phyloP scores from a whole-genome alignment of 2,888 invertebrate species.

The Azorinus chamasolen region DNA sequence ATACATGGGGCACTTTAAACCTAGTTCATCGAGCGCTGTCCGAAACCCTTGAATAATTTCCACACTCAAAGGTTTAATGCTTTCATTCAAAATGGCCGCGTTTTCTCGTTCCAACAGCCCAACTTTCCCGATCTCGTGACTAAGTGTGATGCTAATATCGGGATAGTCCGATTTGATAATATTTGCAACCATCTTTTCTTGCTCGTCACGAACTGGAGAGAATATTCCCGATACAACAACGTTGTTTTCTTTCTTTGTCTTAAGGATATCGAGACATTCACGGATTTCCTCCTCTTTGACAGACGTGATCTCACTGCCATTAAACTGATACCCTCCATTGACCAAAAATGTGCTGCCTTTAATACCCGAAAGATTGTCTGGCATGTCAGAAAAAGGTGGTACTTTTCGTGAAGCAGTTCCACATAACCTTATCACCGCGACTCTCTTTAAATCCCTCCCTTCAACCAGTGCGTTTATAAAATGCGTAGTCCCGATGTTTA shows the following conservation, averaged over 20 bases:
- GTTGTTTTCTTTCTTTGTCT: conserved; percentile 65
- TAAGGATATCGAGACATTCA: conserved; percentile 57
- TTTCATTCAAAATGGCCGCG: conserved; percentile 83
- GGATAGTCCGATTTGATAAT: conserved; percentile 70
- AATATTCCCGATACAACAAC: conserved; percentile 82
- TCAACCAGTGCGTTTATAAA: conserved; percentile 84
- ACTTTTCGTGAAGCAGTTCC: conserved; percentile 76
- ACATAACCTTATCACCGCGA: conserved; percentile 82
- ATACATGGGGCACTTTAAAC: conserved; percentile 79
- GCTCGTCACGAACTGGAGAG: conserved; percentile 76
- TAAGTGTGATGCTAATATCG: conserved; percentile 77
- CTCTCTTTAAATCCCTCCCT: conserved; percentile 74
- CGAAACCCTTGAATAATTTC: conserved; percentile 77
- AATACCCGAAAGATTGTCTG: conserved; percentile 65
- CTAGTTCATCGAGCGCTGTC: conserved; percentile 70
- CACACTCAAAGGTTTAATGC: conserved; percentile 78
- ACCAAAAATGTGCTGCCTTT: conserved; percentile 68
- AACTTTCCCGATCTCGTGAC: conserved; percentile 79
- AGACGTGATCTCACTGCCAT: conserved; percentile 75
- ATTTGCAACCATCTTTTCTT: conserved; percentile 72
- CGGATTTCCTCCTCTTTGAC: conserved; percentile 74
- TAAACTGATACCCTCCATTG: conserved; percentile 81
- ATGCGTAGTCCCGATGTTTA: conserved; percentile 84
- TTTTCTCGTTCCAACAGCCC: conserved; percentile 84
- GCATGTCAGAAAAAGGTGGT: conserved; percentile 82